Evolutionary conservation across 1,140 invertebrate species (phyloP).

Genomic region (Belonocnema kinseyi): DNA sequence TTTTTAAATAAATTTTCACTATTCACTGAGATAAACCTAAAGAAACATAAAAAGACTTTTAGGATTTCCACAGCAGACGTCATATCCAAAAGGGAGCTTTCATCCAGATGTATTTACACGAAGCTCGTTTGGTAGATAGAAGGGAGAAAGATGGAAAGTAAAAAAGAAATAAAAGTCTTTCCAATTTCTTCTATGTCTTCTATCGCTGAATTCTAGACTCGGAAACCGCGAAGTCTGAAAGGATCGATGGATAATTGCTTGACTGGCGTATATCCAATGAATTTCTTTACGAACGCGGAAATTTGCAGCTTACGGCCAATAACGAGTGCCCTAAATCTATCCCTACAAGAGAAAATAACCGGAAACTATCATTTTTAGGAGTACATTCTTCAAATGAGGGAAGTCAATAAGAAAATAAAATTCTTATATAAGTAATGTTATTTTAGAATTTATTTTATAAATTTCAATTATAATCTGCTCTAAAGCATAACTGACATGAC

Average conservation of each 20-base stretch:
- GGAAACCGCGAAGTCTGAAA: constrained; percentile 28
- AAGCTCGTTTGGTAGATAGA: constrained; percentile 22
- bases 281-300: neutral
- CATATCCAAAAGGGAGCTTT: constrained; percentile 2
- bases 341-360: neutral
- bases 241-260: constrained; percentile 21
- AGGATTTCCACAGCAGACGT: neutral
- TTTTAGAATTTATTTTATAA: too few relatives aligned
- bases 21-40: too few relatives aligned
- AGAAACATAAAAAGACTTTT: constrained; percentile 13
- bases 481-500: too few relatives aligned
- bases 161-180: neutral
- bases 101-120: constrained; percentile 26
- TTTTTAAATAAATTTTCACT: too few relatives aligned
- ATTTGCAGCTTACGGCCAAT: constrained; percentile 19
- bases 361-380: neutral
- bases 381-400: too few relatives aligned
- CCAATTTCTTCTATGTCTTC: constrained; percentile 19
- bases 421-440: too few relatives aligned
- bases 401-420: too few relatives aligned
- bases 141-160: constrained; percentile 4
- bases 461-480: too few relatives aligned
- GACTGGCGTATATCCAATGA: constrained; percentile 25
- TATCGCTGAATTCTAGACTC: constrained; percentile 11
- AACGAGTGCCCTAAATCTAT: neutral